Evolutionary conservation across 2,888 invertebrate species (phyloP), one percentile per base, ranked within the genome.

Genomic region (Xestia xanthographa): DNA sequence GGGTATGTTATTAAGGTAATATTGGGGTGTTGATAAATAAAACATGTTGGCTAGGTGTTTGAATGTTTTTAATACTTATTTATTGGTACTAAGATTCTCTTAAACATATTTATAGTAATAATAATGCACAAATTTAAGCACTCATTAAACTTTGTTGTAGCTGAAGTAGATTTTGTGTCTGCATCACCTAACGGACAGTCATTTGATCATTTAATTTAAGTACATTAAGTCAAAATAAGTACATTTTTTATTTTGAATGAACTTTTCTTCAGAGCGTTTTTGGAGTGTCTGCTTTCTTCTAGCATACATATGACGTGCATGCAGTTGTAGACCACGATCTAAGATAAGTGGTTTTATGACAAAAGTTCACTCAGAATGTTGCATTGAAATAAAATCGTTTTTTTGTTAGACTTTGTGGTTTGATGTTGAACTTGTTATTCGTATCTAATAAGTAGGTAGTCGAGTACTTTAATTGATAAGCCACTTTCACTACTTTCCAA

Each of bases 41-140:
- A 77, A 50, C 26, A 50, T 12, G 58, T 29, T 38, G 4, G 29
- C 5, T 41, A 22, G 0, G 34, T 77, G 60, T 58, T 78, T 65
- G 22, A 50, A 65, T 48, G 26, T 58, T 71, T 75, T 71, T 78
- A 78, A 78, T 77, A 77, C 79, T 77, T 71, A 78, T 58, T 77
- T 58, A 77, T 65, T 65, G 29, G 56, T 77, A 77, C 1, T 29
- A 43, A 58, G 9, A 43, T 71, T 77, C 4, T 78, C 63, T 3
- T 77, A 56, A 22, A 17, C 14, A 41, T n/a, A 14, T 1, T 6
- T 34, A 34, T 34, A 34, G 34, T 34, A 4, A 29, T 34, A 4
- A 29, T 12, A 77, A 65, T 63, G 65, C 79, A 77, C 41, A 14
- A 1, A 56, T 26, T 43, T 20, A 56, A 70, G 41, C 9, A 68